phyloP scores from a whole-genome alignment of 2,113 vertebrate species.

The Toxotes jaculatrix region DNA sequence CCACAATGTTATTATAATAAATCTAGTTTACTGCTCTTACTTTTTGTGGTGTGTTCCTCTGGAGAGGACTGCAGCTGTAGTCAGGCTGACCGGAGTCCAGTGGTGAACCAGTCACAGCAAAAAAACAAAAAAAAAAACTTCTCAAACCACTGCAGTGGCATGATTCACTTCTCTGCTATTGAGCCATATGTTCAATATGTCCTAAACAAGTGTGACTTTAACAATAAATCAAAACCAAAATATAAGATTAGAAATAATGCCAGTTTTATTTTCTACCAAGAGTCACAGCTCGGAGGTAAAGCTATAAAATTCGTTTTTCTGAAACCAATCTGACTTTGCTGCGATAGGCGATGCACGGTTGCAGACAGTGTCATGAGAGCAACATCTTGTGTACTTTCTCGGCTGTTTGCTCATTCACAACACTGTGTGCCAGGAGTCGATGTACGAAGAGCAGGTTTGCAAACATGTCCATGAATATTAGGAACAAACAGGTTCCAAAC shows the following conservation, averaged over 20 bases:
- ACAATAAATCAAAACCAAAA: too few relatives aligned
- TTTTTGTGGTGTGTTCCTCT: background rate
- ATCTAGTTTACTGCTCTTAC: background rate
- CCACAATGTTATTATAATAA: background rate
- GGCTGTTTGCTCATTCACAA: background rate
- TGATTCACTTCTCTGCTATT: too few relatives aligned
- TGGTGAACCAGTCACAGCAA: background rate
- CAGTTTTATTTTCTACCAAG: background rate
- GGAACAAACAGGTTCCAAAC: conserved; percentile 21
- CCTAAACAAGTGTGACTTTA: too few relatives aligned
- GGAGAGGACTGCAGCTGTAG: background rate
- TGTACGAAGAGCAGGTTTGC: conserved; percentile 23
- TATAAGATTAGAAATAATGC: too few relatives aligned
- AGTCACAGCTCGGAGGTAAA: background rate
- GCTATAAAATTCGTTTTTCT: background rate
- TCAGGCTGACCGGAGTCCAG: background rate
- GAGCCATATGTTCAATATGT: too few relatives aligned
- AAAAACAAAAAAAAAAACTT: background rate
- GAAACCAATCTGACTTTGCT: background rate
- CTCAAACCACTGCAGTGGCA: background rate
- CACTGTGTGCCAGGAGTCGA: background rate
- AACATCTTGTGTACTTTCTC: background rate
- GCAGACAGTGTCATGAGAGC: background rate
- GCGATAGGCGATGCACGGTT: background rate
- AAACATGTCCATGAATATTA: conserved; percentile 34